Evolutionary conservation across 2,113 vertebrate species (phyloP).

Genomic region (Pomatorhinus ruficollis): DNA sequence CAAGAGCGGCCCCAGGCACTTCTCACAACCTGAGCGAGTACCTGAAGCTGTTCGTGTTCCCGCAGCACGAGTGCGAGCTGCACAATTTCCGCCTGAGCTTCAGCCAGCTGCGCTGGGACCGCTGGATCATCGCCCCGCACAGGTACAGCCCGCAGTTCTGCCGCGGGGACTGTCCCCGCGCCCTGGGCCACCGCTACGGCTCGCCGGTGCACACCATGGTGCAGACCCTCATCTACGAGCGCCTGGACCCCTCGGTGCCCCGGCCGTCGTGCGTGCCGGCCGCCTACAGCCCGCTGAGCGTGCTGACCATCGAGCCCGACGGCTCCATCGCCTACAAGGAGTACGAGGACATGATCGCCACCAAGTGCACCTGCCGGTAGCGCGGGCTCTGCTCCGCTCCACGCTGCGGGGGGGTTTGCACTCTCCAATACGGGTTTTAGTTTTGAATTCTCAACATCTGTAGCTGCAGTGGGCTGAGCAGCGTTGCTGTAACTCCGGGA

Average conservation of each 20-base stretch:
- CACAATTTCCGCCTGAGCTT: constrained; percentile 90
- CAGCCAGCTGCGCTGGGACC: constrained; percentile 89
- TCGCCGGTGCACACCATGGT: constrained; percentile 91
- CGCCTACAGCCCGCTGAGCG: constrained; percentile 88
- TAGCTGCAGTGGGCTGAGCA: fast-evolving
- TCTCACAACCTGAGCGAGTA: constrained; percentile 74
- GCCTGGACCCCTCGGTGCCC: constrained; percentile 84
- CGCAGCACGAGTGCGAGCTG: constrained; percentile 87
- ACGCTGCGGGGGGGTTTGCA: fast-evolving
- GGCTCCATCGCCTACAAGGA: constrained; percentile 92
- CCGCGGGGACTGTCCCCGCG: constrained; percentile 87
- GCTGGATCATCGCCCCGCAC: constrained; percentile 92
- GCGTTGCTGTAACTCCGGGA: fast-evolving
- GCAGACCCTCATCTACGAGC: constrained; percentile 93
- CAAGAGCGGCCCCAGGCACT: not conserved
- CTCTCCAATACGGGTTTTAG: fast-evolving
- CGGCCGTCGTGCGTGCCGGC: constrained; percentile 90
- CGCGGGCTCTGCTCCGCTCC: fast-evolving
- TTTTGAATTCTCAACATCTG: fast-evolving
- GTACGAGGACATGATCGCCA: constrained; percentile 94
- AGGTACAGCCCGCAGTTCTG: constrained; percentile 94
- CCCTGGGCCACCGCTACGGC: constrained; percentile 85
- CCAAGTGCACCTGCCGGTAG: constrained; percentile 91
- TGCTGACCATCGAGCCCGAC: constrained; percentile 88
- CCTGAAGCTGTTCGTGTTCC: constrained; percentile 73